These are phyloP conservation scores for Ericerus pela DNA, from an alignment of 1,140 invertebrate genomes.

Conservation along the genomic window DNA sequence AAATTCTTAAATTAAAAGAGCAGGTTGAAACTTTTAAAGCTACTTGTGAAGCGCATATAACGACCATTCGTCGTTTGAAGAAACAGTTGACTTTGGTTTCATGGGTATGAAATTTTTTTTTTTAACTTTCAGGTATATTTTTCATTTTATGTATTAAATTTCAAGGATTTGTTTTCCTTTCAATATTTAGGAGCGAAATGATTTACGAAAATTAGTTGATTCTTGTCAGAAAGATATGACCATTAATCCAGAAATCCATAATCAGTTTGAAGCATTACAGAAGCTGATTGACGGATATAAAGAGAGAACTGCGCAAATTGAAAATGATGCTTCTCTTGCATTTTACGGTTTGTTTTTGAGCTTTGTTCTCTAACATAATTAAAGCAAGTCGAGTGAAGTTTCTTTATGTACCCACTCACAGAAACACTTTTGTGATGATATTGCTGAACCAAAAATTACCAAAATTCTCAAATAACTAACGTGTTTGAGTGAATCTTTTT, in stretches of 20 bases:
- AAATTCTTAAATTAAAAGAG: slow-evolving; percentile 16
- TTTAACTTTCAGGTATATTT: not conserved
- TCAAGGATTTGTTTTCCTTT: not conserved
- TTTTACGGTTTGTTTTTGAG: too few species aligned
- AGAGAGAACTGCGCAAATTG: slow-evolving; percentile 22
- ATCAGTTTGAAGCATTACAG: slow-evolving; percentile 24
- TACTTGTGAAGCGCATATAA: slow-evolving; percentile 16
- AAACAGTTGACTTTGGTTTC: slow-evolving; percentile 21
- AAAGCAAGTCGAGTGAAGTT: too few species aligned
- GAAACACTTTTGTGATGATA: too few species aligned
- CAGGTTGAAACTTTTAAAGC: slow-evolving; percentile 19
- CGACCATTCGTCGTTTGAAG: slow-evolving; percentile 18
- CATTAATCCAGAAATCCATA: slow-evolving; percentile 16
- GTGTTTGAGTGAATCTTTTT: too few species aligned
- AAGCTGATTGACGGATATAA: slow-evolving; percentile 25
- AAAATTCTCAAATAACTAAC: too few species aligned
- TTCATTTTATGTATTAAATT: too few species aligned
- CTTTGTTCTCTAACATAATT: too few species aligned
- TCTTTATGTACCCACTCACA: too few species aligned
- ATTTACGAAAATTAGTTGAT: slow-evolving; percentile 24
- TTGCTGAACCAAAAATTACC: too few species aligned
- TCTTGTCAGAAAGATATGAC: slow-evolving; percentile 28
- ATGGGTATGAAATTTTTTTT: slow-evolving; percentile 14
- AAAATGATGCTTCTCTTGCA: slow-evolving; percentile 22
- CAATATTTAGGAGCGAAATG: slow-evolving; percentile 24